Conservation (phyloP, 2,888 invertebrate species). For the Macrosoma leucophasiata region DNA sequence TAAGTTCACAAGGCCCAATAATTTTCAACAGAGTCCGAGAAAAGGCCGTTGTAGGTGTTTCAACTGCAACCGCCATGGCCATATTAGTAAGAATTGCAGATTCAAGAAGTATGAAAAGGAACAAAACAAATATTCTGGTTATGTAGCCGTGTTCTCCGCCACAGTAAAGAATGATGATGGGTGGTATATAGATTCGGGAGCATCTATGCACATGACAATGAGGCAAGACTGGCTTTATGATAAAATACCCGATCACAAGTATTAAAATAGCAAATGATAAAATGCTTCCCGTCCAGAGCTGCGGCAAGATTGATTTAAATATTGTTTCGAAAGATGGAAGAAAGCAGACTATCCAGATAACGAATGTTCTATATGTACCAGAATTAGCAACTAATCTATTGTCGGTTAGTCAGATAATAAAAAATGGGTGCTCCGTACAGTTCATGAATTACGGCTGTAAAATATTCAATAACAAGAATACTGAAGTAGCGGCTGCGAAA, state of each 20-base stretch:
- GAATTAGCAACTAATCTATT: conserved; percentile 17
- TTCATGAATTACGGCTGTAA: conserved; percentile 14
- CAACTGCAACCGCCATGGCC: conserved; percentile 3
- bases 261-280: conserved; percentile 19
- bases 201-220: conserved; percentile 16
- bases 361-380: conserved; percentile 21
- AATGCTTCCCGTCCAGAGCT: conserved; percentile 9
- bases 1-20: too few species aligned
- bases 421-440: conserved; percentile 11
- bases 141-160: conserved; percentile 7
- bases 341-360: conserved; percentile 7
- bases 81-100: conserved; percentile 1
- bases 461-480: conserved; percentile 7
- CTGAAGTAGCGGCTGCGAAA: conserved; percentile 13
- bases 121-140: background rate
- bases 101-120: background rate
- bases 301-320: conserved; percentile 7
- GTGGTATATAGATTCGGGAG: conserved; percentile 14
- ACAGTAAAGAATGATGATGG: conserved; percentile 2
- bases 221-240: conserved; percentile 16
- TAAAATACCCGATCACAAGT: conserved; percentile 10
- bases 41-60: too few species aligned
- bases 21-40: too few species aligned
- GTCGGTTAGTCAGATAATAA: conserved; percentile 20
- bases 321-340: conserved; percentile 6